Evolutionary conservation across 2,113 vertebrate genomes (phyloP), one percentile per base, ranked within the genome.

Genomic region (Oreochromis tanganicae): DNA sequence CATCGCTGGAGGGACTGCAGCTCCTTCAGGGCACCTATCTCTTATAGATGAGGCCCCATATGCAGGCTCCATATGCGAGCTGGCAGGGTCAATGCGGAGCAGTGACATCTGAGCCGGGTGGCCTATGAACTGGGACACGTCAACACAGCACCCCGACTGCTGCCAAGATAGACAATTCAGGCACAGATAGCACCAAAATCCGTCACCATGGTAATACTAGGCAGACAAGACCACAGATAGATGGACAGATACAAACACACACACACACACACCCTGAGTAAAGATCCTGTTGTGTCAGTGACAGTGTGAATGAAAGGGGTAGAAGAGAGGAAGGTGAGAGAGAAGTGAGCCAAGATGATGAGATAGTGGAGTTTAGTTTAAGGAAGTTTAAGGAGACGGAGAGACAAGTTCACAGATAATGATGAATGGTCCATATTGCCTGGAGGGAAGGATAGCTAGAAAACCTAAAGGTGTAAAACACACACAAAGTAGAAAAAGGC

Each of bases 31-130:
- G 87, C 82, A 87, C 78, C 84, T 38, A 91, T 96, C 73, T 95
- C 91, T 95, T 92, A 96, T 93, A 90, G 93, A 96, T 94, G 94
- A 94, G 81, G 85, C 56, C 73, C 88, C 95, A 94, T 96, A 95
- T 95, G 95, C 84, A 92, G 80, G 75, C 92, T 94, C 92, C 93
- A 93, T 94, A 93, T 95, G 94, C 5, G 89, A 92, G 91, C 85
- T 94, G 94, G 94, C 90, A 92, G 90, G 92, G 93, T 93, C 90
- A 89, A 61, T 34, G 43, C 7, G 54, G 79, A 84, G 79, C 85
- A 7, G 61, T 91, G 91, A 92, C 91, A 75, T 90, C 54, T 66
- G 81, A 84, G 92, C 86, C 27, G 52, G 73, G 89, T 90, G 92
- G 93, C 94, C 93, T 92, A 85, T 88, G 92, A 93, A 93, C 92